phyloP scores from a whole-genome alignment of 2,113 vertebrate genomes.

The Procavia capensis region DNA sequence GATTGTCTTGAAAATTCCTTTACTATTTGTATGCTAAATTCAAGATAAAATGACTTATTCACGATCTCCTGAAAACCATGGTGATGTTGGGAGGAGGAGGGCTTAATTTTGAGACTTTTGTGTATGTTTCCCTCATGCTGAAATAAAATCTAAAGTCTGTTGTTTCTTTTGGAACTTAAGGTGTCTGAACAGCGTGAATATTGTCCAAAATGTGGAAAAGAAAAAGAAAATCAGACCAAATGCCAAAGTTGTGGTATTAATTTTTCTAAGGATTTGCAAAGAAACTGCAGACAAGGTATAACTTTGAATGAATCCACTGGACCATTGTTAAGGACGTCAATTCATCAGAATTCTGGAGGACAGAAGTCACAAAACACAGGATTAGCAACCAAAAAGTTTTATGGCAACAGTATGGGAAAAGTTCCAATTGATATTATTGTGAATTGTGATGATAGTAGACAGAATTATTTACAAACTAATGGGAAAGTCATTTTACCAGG shows the following conservation, averaged over 20 bases:
- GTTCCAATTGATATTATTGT: slow-evolving; percentile 85
- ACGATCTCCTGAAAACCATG: background rate
- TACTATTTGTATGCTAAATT: slow-evolving; percentile 3
- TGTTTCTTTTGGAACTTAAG: slow-evolving; percentile 76
- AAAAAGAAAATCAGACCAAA: slow-evolving; percentile 89
- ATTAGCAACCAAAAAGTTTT: slow-evolving; percentile 90
- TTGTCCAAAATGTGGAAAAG: slow-evolving; percentile 90
- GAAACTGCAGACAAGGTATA: slow-evolving; percentile 86
- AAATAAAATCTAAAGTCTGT: slow-evolving; percentile 59
- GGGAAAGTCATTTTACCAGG: slow-evolving; percentile 86
- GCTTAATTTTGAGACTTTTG: slow-evolving; percentile 53
- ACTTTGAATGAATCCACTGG: slow-evolving; percentile 84
- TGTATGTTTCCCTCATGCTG: background rate
- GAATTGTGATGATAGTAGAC: slow-evolving; percentile 86
- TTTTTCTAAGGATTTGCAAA: slow-evolving; percentile 85
- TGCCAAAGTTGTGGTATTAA: slow-evolving; percentile 90
- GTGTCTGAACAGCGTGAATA: slow-evolving; percentile 87
- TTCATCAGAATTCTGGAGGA: slow-evolving; percentile 89
- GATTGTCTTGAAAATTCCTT: background rate
- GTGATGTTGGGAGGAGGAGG: background rate
- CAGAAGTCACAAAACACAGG: slow-evolving; percentile 88
- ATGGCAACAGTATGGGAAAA: slow-evolving; percentile 86
- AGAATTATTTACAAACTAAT: slow-evolving; percentile 87
- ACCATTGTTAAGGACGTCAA: slow-evolving; percentile 90
- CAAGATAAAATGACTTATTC: background rate